These are phyloP conservation scores for Diorhabda sublineata DNA, from an alignment of 1,140 invertebrate species.

Conservation along the genomic window DNA sequence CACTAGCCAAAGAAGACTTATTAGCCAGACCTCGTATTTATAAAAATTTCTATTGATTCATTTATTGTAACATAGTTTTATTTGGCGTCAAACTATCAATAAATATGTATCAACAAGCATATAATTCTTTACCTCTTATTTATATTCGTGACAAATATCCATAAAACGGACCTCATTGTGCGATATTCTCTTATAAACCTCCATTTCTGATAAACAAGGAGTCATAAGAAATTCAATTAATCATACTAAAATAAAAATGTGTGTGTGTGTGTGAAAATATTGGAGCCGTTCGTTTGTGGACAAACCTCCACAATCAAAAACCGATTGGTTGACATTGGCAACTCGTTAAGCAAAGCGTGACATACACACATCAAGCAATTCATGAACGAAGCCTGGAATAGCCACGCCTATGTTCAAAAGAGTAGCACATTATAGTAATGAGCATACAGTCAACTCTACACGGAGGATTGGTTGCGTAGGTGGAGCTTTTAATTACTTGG, in stretches of 20 bases:
- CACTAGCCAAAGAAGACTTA: no score
- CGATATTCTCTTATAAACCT: neutral
- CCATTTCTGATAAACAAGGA: neutral
- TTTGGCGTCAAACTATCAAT: neutral
- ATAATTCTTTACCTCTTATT: neutral
- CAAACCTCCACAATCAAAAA: conserved; percentile 30
- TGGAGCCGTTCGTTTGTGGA: conserved; percentile 4
- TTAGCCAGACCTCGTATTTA: no score
- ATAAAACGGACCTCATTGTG: neutral
- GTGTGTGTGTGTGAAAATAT: neutral
- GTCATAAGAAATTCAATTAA: neutral
- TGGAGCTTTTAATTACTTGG: conserved; percentile 40
- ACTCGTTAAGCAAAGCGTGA: conserved; percentile 32
- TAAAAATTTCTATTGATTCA: no score
- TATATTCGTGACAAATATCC: neutral
- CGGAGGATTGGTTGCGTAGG: conserved; percentile 32
- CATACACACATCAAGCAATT: conserved; percentile 32
- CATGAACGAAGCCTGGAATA: conserved; percentile 18
- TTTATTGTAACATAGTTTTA: no score
- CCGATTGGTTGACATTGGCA: conserved; percentile 29
- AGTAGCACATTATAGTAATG: conserved; percentile 39
- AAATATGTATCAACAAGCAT: neutral
- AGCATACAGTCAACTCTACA: conserved; percentile 19
- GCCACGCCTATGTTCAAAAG: conserved; percentile 33
- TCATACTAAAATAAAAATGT: neutral